These are phyloP conservation scores for Phasia obesa DNA, from an alignment of 2,888 invertebrate genomes.

Conservation along the genomic window DNA sequence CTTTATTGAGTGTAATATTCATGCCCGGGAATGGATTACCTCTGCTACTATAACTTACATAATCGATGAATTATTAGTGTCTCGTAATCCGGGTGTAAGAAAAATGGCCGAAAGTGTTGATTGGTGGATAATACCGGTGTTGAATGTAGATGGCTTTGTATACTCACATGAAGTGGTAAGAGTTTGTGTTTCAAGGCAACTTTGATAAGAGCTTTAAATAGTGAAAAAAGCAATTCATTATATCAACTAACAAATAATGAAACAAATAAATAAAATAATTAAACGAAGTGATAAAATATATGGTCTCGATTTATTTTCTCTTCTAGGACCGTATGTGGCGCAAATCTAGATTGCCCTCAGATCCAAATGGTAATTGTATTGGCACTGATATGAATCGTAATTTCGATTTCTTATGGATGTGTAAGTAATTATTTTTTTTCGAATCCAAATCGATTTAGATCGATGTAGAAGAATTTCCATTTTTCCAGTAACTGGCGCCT, in stretches of 20 bases:
- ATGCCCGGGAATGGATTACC: conserved; percentile 79
- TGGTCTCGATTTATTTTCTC: too few relatives aligned
- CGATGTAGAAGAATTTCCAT: conserved; percentile 82
- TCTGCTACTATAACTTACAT: conserved; percentile 76
- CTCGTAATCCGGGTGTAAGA: conserved; percentile 68
- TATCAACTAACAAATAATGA: too few relatives aligned
- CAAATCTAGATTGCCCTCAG: too few relatives aligned
- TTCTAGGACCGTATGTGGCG: too few relatives aligned
- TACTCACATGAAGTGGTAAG: conserved; percentile 74
- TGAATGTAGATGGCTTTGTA: conserved; percentile 77
- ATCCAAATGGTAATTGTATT: conserved; percentile 76
- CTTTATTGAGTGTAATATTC: conserved; percentile 76
- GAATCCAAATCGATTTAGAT: too few relatives aligned
- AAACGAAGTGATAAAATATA: too few relatives aligned
- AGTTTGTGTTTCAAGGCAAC: too few relatives aligned
- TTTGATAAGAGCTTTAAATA: too few relatives aligned
- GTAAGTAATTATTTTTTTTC: conserved; percentile 28
- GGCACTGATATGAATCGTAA: conserved; percentile 78
- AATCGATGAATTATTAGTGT: conserved; percentile 74
- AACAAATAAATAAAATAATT: too few relatives aligned
- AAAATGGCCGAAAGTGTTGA: conserved; percentile 72
- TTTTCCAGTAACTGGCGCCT: conserved; percentile 84
- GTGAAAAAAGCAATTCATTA: too few relatives aligned
- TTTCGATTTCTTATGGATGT: conserved; percentile 75
- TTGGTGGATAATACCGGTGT: conserved; percentile 76